A percentile compares a stretch with the other conserved stretches of the same genome.
These are phyloP conservation scores for Sebastolobus alascanus DNA, from an alignment of 2,797 vertebrate genomes.

Conservation along the genomic window DNA sequence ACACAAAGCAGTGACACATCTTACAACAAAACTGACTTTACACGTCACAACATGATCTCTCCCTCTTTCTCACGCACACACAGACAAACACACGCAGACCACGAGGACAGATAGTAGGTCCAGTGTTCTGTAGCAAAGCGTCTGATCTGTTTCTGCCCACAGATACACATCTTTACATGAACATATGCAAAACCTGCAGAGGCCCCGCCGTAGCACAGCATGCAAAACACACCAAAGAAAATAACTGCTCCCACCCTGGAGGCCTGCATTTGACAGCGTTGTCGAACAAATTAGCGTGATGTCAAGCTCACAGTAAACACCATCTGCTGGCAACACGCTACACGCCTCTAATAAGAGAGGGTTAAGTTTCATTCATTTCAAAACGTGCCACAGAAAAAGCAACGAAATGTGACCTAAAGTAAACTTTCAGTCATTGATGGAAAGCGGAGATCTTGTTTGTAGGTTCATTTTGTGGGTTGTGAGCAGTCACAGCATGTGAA, in stretches of 20 bases:
- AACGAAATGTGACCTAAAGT: constrained; percentile 17
- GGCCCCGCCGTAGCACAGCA: constrained; percentile 23
- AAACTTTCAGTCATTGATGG: constrained; percentile 35
- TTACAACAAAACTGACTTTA: background rate
- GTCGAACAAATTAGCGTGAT: constrained; percentile 16
- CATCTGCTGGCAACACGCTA: constrained; percentile 25
- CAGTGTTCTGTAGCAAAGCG: constrained; percentile 31
- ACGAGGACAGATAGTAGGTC: constrained; percentile 8
- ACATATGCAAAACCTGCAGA: constrained; percentile 75
- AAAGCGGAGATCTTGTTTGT: constrained; percentile 6
- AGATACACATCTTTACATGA: constrained; percentile 59
- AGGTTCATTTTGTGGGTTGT: background rate
- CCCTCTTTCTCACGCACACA: background rate
- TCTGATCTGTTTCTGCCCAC: constrained; percentile 35
- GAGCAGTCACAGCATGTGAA: constrained; percentile 9
- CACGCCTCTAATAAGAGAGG: constrained; percentile 1
- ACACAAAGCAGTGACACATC: background rate
- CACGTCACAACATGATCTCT: background rate
- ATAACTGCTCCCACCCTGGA: constrained; percentile 16
- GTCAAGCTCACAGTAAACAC: constrained; percentile 34
- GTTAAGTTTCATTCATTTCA: constrained; percentile 38
- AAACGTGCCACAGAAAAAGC: constrained; percentile 12
- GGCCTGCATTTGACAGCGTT: constrained; percentile 18
- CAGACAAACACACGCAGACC: background rate
- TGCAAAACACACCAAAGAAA: constrained; percentile 67